A percentile compares a stretch with the other conserved stretches of the same genome.
These are phyloP conservation scores for Catajapyx aquilonaris DNA, from an alignment of 1,140 invertebrate genomes.

Conservation along the genomic window DNA sequence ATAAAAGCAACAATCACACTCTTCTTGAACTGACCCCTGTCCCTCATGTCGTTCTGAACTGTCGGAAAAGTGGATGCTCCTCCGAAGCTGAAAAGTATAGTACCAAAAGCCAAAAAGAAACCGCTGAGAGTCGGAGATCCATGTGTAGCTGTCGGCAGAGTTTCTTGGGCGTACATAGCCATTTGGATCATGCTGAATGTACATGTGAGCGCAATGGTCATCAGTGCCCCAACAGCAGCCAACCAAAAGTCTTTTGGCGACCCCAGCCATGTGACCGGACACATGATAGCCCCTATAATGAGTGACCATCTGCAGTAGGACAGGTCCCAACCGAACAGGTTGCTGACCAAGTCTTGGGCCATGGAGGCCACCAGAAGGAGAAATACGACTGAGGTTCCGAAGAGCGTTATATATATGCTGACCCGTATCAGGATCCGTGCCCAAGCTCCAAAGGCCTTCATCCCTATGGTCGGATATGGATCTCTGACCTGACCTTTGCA, in stretches of 20 bases:
- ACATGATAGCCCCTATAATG: background rate
- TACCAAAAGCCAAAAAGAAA: slow-evolving; percentile 39
- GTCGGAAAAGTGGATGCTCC: slow-evolving; percentile 44
- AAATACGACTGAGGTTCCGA: background rate
- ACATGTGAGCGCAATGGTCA: slow-evolving; percentile 31
- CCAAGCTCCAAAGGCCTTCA: slow-evolving; percentile 32
- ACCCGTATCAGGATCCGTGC: background rate
- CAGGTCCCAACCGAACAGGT: no score
- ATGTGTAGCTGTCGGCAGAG: no score
- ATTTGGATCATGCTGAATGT: slow-evolving; percentile 34
- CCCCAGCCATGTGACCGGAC: background rate
- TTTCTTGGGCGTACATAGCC: no score
- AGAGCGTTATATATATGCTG: background rate
- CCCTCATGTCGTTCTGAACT: slow-evolving; percentile 43
- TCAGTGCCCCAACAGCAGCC: slow-evolving; percentile 27
- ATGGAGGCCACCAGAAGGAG: background rate
- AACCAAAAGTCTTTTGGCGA: background rate
- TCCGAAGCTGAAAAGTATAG: slow-evolving; percentile 41
- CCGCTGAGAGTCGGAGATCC: slow-evolving; percentile 17
- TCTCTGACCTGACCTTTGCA: slow-evolving; percentile 31
- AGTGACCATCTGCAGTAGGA: background rate
- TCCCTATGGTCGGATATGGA: slow-evolving; percentile 44
- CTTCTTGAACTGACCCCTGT: slow-evolving; percentile 29
- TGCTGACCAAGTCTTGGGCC: no score
- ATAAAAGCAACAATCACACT: slow-evolving; percentile 27